These are phyloP conservation scores for Empidonax traillii DNA, from an alignment of 2,113 vertebrate genomes.

Conservation along the genomic window DNA sequence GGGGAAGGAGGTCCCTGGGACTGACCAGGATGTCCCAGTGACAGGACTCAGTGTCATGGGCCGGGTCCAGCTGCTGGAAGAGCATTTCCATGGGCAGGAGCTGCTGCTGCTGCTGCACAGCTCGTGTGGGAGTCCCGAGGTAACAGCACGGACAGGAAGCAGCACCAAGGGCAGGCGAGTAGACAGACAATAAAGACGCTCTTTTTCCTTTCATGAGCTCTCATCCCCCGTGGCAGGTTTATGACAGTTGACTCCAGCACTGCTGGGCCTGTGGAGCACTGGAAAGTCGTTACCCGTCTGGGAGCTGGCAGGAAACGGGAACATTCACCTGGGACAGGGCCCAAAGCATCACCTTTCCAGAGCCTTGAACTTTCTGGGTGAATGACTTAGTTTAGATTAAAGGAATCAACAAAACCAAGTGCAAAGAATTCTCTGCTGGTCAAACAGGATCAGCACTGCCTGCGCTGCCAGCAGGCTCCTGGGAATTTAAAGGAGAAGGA, in stretches of 20 bases:
- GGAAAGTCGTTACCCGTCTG: neutral
- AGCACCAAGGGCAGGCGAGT: neutral
- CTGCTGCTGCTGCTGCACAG: neutral
- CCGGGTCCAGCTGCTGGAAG: neutral
- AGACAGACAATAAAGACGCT: slow-evolving; percentile 37
- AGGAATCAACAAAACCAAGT: slow-evolving; percentile 41
- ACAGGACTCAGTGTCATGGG: neutral
- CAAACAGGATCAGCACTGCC: neutral
- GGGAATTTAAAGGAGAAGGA: slow-evolving; percentile 32
- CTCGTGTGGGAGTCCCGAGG: neutral
- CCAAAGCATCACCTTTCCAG: slow-evolving; percentile 13
- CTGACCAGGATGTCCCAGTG: neutral
- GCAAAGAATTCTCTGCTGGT: slow-evolving; percentile 13
- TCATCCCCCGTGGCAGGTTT: slow-evolving; percentile 28
- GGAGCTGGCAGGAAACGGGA: slow-evolving; percentile 12
- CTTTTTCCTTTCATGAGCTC: slow-evolving; percentile 1
- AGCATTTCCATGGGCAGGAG: neutral
- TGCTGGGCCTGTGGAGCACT: neutral
- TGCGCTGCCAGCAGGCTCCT: neutral
- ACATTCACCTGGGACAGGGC: slow-evolving; percentile 22
- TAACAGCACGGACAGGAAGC: neutral
- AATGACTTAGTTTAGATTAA: slow-evolving; percentile 60
- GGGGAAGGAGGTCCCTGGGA: neutral
- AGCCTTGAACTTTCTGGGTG: slow-evolving; percentile 39
- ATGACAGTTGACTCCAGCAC: neutral